Percentiles rank a stretch among this genome's conserved stretches.
These are phyloP conservation scores for Alexandromys fortis DNA, from an alignment of 2,113 vertebrate genomes.

Conservation along the genomic window DNA sequence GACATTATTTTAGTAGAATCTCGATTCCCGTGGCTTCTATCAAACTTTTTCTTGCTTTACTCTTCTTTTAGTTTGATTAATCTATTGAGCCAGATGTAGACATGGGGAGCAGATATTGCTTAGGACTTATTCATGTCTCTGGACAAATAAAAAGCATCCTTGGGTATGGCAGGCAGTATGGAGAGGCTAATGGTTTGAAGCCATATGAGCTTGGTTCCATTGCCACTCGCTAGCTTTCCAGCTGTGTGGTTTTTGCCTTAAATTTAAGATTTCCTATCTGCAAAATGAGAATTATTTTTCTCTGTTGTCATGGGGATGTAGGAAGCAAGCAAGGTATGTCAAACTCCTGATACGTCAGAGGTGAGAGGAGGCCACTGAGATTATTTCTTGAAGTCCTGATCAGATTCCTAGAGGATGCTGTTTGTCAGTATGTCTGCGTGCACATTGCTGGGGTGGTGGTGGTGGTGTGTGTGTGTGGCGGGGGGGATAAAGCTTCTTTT, in stretches of 20 bases:
- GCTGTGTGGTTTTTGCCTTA: not conserved
- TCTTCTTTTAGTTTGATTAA: conserved; percentile 36
- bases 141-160: not conserved
- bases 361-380: not conserved
- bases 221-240: not conserved
- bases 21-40: conserved; percentile 41
- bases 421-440: not conserved
- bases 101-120: not conserved
- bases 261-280: not conserved
- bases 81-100: not conserved
- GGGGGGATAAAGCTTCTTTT: not conserved
- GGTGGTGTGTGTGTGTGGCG: too few relatives aligned
- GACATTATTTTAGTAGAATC: conserved; percentile 62
- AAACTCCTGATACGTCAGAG: not conserved
- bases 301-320: not conserved
- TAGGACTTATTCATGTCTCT: not conserved
- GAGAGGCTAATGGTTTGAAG: not conserved
- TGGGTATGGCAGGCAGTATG: not conserved
- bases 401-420: not conserved
- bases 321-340: not conserved
- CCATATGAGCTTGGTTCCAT: not conserved
- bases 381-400: conserved; percentile 1
- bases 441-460: not conserved
- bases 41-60: conserved; percentile 27
- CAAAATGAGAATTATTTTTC: conserved; percentile 13